These are phyloP conservation scores for Ammodytes marinus DNA, from an alignment of 2,113 vertebrate genomes.

Conservation along the genomic window DNA sequence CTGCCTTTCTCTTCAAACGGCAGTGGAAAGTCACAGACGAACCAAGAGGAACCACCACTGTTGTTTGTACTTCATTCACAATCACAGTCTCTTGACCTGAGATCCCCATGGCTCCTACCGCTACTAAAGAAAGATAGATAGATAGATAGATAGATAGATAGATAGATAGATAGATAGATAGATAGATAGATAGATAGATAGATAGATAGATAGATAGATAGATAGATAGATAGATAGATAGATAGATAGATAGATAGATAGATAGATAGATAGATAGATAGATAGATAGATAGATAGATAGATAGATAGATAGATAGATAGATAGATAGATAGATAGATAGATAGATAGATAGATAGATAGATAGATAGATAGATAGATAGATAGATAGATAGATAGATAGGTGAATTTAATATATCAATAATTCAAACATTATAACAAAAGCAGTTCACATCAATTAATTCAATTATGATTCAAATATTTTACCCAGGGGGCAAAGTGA, in stretches of 20 bases:
- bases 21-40: constrained; percentile 57
- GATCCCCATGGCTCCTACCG: constrained; percentile 13
- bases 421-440: neutral
- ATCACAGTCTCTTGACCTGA: neutral
- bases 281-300: neutral
- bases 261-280: neutral
- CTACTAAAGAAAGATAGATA: neutral
- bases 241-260: neutral
- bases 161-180: neutral
- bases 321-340: neutral
- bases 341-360: no score
- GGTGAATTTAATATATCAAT: neutral
- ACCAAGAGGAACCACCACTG: neutral
- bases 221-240: no score
- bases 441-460: no score
- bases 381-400: neutral
- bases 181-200: neutral
- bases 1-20: rapidly evolving
- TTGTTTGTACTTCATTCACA: neutral
- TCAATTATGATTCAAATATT: no score
- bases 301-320: neutral
- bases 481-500: no score
- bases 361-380: no score
- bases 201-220: neutral
- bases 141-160: neutral